These are phyloP conservation scores for Callosobruchus maculatus DNA, from an alignment of 2,888 invertebrate species.

Conservation along the genomic window DNA sequence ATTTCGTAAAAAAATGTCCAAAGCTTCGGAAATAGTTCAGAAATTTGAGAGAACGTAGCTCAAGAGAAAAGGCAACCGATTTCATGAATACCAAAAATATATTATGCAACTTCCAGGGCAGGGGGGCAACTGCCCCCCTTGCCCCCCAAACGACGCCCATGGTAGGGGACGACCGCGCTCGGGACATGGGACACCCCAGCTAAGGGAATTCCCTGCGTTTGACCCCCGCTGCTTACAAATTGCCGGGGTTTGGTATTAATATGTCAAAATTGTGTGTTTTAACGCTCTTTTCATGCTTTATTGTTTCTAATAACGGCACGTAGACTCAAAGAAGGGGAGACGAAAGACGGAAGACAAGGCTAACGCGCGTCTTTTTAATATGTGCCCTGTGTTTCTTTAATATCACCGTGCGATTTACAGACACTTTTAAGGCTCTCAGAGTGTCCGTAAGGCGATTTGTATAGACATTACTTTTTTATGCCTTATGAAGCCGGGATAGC, in stretches of 20 bases:
- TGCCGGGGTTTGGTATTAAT: conserved; percentile 44
- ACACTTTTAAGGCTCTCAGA: not conserved
- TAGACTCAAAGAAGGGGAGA: not conserved
- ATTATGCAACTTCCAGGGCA: no score
- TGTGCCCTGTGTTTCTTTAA: not conserved
- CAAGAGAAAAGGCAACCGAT: no score
- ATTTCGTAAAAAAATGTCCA: no score
- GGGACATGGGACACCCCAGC: not conserved
- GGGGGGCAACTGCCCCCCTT: no score
- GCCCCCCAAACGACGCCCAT: no score
- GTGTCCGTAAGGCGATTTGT: not conserved
- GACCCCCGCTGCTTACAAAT: conserved; percentile 44
- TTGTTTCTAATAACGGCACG: not conserved
- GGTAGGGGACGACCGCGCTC: not conserved
- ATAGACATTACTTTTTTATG: not conserved
- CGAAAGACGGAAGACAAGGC: not conserved
- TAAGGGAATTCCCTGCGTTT: conserved; percentile 25
- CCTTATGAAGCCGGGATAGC: not conserved
- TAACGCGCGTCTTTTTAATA: not conserved
- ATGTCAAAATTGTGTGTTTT: conserved; percentile 2
- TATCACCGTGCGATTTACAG: not conserved
- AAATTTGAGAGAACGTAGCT: no score
- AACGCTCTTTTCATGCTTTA: not conserved
- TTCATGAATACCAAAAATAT: no score
- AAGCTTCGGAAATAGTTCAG: no score